phyloP scores from a whole-genome alignment of 2,797 vertebrate species.

The Silurus aristotelis region DNA sequence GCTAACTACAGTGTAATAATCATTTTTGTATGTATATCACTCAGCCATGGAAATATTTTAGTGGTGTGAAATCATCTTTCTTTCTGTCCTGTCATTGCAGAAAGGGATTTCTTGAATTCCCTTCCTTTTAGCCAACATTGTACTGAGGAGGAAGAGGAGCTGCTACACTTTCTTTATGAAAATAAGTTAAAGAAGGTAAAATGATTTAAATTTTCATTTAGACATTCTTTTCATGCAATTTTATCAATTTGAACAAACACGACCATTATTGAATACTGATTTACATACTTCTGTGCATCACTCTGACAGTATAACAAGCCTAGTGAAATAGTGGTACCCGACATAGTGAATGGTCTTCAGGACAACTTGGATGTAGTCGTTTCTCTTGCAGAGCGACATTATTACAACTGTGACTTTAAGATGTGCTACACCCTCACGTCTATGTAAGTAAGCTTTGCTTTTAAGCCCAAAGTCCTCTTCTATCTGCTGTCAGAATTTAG shows the following conservation, averaged over 20 bases:
- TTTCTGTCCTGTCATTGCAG: conserved; percentile 57
- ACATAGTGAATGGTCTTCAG: conserved; percentile 90
- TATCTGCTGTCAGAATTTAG: background rate
- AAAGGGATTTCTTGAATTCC: conserved; percentile 78
- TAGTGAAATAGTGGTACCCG: conserved; percentile 91
- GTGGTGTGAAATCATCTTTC: background rate
- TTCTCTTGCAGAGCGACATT: conserved; percentile 96
- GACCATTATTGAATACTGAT: background rate
- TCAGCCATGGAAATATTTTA: background rate
- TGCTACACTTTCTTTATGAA: conserved; percentile 95
- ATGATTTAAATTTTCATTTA: background rate
- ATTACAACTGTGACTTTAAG: conserved; percentile 99
- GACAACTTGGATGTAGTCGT: conserved; percentile 97
- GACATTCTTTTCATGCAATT: background rate
- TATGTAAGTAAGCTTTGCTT: conserved; percentile 79
- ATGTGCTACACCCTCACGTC: conserved; percentile 99
- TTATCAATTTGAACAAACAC: background rate
- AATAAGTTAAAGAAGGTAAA: conserved; percentile 97
- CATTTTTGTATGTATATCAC: background rate
- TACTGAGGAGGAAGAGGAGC: conserved; percentile 89
- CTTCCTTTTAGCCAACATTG: conserved; percentile 86
- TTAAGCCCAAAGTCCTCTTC: background rate
- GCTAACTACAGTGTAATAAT: background rate
- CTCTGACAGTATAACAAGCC: conserved; percentile 85
- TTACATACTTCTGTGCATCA: conserved; percentile 46